These are phyloP conservation scores for Leptinotarsa rubiginosa DNA, from an alignment of 2,888 invertebrate species.

Conservation along the genomic window DNA sequence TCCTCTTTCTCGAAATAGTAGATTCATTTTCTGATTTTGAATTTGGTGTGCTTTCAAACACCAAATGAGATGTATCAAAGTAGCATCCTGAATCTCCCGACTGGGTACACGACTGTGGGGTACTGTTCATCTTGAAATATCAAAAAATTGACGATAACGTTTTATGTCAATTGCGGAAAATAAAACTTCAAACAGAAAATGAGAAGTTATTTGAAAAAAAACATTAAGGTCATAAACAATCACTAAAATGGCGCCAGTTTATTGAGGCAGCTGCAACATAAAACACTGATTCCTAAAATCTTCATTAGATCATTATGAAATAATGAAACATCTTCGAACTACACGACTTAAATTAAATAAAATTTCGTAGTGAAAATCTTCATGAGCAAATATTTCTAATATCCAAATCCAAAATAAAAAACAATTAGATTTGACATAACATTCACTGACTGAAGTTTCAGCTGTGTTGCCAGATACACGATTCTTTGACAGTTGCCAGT, in stretches of 20 bases:
- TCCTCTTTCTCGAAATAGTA: constrained; percentile 54
- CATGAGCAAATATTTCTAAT: too few relatives aligned
- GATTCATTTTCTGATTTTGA: constrained; percentile 42
- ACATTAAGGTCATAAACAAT: constrained; percentile 19
- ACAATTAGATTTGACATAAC: too few relatives aligned
- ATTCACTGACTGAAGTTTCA: too few relatives aligned
- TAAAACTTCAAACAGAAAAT: constrained; percentile 3
- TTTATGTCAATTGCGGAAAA: neutral
- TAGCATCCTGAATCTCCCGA: constrained; percentile 40
- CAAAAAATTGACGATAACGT: neutral
- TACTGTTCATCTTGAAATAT: constrained; percentile 35
- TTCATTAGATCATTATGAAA: neutral
- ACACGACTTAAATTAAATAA: neutral
- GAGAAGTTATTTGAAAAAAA: constrained; percentile 16
- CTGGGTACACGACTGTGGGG: constrained; percentile 28
- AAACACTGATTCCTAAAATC: neutral
- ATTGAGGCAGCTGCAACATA: constrained; percentile 1
- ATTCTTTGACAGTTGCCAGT: too few relatives aligned
- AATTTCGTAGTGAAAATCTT: too few relatives aligned
- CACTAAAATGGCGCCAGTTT: constrained; percentile 38
- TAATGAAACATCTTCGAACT: too few relatives aligned
- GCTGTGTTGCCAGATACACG: too few relatives aligned
- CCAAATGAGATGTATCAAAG: constrained; percentile 38
- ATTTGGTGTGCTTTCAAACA: constrained; percentile 50
- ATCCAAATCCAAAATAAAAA: too few relatives aligned